Evolutionary conservation across 2,113 vertebrate genomes (phyloP).

Genomic region (Naja naja): DNA sequence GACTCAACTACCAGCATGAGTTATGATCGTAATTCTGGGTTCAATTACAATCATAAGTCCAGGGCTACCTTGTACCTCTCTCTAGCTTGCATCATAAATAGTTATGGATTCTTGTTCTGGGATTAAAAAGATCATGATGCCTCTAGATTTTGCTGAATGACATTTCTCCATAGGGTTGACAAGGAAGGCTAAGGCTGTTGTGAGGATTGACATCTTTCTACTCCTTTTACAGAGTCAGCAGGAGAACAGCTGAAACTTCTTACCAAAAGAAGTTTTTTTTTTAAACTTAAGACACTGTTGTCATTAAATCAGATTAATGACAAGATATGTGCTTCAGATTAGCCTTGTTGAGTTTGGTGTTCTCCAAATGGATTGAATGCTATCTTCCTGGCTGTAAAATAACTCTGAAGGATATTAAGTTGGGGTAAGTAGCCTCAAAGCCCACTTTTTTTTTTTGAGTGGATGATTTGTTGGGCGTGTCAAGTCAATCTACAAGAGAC

Average conservation of each 20-base stretch:
- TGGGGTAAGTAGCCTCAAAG: neutral
- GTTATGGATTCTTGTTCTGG: neutral
- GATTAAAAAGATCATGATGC: neutral
- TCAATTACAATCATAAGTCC: neutral
- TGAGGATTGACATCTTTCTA: neutral
- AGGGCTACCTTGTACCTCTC: too few relatives aligned
- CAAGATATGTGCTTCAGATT: neutral
- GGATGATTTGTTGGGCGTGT: neutral
- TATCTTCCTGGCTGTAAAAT: neutral
- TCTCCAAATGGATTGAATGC: neutral
- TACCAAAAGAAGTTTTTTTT: neutral
- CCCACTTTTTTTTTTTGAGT: neutral
- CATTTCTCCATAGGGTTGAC: neutral
- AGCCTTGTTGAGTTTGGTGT: neutral
- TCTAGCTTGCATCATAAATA: neutral
- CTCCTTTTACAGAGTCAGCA: neutral
- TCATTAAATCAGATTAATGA: neutral
- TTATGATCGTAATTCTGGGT: neutral
- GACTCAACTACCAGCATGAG: neutral
- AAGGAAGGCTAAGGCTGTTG: neutral
- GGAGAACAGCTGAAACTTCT: neutral
- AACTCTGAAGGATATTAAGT: neutral
- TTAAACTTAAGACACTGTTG: neutral
- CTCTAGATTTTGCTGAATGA: neutral
- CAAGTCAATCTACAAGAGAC: neutral